phyloP scores from a whole-genome alignment of 2,113 vertebrate genomes.

The Eptesicus fuscus region DNA sequence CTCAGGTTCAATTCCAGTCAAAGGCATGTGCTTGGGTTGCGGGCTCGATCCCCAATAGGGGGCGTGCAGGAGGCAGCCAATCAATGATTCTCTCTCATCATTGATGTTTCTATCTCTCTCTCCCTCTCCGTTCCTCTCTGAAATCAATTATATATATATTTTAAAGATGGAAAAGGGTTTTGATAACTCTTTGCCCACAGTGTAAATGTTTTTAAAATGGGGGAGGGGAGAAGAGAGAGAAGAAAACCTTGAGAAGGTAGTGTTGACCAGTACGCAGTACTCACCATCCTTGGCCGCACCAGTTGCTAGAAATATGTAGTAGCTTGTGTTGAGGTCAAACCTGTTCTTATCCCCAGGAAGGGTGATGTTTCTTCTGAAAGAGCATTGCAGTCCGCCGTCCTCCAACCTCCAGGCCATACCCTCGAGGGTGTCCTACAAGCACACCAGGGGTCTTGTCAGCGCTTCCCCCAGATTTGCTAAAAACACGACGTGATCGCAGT shows the following conservation, averaged over 20 bases:
- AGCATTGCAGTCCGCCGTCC: constrained; percentile 88
- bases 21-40: no score
- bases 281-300: constrained; percentile 84
- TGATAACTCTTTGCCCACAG: neutral
- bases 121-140: no score
- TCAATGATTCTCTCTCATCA: no score
- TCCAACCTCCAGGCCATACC: constrained; percentile 83
- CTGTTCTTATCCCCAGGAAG: constrained; percentile 76
- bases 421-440: constrained; percentile 81
- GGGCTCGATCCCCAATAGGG: no score
- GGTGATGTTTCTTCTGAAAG: constrained; percentile 84
- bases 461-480: constrained; percentile 25
- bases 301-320: constrained; percentile 89
- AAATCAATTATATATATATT: no score
- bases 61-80: no score
- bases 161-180: neutral
- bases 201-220: neutral
- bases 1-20: no score
- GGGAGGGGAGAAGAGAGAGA: neutral
- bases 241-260: neutral
- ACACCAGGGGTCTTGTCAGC: constrained; percentile 7
- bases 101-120: no score
- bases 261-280: neutral
- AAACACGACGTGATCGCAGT: neutral
- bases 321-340: constrained; percentile 84